Evolutionary conservation across 2,113 vertebrate genomes (phyloP).

Genomic region (Phasianus colchicus): DNA sequence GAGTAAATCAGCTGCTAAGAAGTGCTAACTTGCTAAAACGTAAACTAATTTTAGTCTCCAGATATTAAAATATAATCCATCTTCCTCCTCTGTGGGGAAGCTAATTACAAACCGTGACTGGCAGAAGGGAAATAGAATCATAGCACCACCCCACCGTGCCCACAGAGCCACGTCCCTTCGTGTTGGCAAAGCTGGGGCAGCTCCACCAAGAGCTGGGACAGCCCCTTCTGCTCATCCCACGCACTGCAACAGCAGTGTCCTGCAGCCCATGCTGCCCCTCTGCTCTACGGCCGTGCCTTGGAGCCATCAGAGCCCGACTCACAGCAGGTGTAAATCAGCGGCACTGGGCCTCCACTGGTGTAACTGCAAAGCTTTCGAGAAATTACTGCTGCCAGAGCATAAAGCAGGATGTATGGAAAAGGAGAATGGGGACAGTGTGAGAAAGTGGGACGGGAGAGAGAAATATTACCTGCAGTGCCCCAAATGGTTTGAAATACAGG

Average conservation of each 20-base stretch:
- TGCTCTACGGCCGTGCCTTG: too few species aligned
- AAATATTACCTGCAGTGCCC: background rate
- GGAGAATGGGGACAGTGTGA: background rate
- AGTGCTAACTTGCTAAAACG: conserved; percentile 91
- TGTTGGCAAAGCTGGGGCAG: conserved; percentile 61
- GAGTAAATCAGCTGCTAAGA: conserved; percentile 88
- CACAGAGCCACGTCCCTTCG: too few species aligned
- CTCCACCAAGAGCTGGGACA: conserved; percentile 70
- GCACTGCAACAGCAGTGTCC: background rate
- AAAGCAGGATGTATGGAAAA: background rate
- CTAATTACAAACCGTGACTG: conserved; percentile 91
- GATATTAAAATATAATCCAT: conserved; percentile 95
- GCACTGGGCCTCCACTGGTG: fast-evolving
- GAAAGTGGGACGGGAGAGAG: background rate
- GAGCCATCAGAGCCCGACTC: background rate
- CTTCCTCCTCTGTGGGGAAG: conserved; percentile 86
- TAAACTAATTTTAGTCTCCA: conserved; percentile 90
- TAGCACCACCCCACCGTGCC: too few species aligned
- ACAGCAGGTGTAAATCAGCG: background rate
- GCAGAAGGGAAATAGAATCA: conserved; percentile 68
- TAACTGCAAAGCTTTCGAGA: background rate
- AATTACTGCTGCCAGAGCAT: background rate
- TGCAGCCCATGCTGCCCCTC: too few species aligned
- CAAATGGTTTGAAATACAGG: background rate
- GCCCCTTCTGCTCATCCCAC: conserved; percentile 62